These are phyloP conservation scores for Trilocha varians DNA, from an alignment of 2,888 invertebrate genomes.

Conservation along the genomic window DNA sequence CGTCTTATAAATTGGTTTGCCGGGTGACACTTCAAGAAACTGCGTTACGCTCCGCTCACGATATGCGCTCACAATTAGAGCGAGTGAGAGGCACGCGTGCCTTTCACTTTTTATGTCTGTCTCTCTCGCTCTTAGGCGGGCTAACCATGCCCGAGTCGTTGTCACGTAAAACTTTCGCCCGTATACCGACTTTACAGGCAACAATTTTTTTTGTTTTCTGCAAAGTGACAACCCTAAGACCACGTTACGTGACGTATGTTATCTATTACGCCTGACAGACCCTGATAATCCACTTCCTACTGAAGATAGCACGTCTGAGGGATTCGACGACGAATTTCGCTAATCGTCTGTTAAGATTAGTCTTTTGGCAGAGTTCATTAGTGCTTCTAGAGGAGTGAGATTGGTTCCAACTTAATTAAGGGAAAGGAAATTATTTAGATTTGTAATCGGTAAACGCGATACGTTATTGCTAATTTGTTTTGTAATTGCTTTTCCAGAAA, in stretches of 20 bases:
- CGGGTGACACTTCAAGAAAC: too few species aligned
- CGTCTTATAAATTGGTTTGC: too few species aligned
- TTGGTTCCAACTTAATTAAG: not conserved
- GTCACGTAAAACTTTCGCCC: not conserved
- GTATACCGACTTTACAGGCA: not conserved
- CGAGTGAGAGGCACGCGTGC: too few species aligned
- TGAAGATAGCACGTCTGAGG: conserved; percentile 39
- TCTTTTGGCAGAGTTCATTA: conserved; percentile 23
- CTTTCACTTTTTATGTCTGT: too few species aligned
- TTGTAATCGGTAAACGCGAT: not conserved
- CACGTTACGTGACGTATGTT: conserved; percentile 24
- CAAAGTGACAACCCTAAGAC: conserved; percentile 4
- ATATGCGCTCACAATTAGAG: too few species aligned
- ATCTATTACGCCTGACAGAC: conserved; percentile 41
- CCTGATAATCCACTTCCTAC: conserved; percentile 45
- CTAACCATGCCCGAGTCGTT: too few species aligned
- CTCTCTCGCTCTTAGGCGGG: too few species aligned
- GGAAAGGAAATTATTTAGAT: not conserved
- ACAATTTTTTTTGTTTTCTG: not conserved
- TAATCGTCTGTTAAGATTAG: conserved; percentile 42
- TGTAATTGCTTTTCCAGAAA: not conserved
- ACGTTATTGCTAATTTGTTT: not conserved
- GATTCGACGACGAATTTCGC: conserved; percentile 39
- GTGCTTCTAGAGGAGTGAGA: conserved; percentile 8
- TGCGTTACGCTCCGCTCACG: too few species aligned